Percentiles rank a stretch among this genome's conserved stretches.
Conservation (phyloP, 1,140 invertebrate species). For the Helicoverpa zea region DNA sequence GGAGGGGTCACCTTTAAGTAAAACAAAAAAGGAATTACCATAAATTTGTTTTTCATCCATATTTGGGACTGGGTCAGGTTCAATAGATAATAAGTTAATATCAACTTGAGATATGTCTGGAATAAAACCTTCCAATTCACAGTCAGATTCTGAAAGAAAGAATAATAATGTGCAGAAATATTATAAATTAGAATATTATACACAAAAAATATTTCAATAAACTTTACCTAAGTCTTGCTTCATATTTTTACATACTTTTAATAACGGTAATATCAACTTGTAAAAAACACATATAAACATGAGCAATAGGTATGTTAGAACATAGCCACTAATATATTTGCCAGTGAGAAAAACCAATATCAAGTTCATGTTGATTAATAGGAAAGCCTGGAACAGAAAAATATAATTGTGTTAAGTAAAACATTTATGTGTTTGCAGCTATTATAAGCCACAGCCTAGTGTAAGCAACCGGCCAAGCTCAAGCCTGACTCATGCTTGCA, state of each 20-base stretch:
- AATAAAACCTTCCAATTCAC: constrained; percentile 77
- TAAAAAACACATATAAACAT: constrained; percentile 67
- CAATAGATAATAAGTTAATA: constrained; percentile 77
- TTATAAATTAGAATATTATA: neutral
- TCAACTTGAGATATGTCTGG: constrained; percentile 76
- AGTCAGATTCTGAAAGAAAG: constrained; percentile 73
- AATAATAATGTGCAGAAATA: neutral
- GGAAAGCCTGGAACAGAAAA: constrained; percentile 76
- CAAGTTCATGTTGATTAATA: constrained; percentile 74
- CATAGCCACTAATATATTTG: constrained; percentile 76
- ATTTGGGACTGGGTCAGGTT: constrained; percentile 68
- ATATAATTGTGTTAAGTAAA: constrained; percentile 19
- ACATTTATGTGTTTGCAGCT: too few species aligned
- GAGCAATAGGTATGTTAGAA: constrained; percentile 67
- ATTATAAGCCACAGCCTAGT: too few species aligned
- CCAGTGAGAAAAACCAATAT: constrained; percentile 69
- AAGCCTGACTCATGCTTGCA: too few species aligned
- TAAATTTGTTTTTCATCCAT: constrained; percentile 78
- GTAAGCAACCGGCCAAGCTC: too few species aligned
- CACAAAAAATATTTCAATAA: constrained; percentile 36
- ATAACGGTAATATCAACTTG: constrained; percentile 69
- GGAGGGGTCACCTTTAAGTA: too few species aligned
- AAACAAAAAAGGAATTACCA: constrained; percentile 59
- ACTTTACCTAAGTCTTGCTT: constrained; percentile 74
- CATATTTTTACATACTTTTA: constrained; percentile 69